These are phyloP conservation scores for Megamerina dolium DNA, from an alignment of 2,888 invertebrate genomes.

Conservation along the genomic window DNA sequence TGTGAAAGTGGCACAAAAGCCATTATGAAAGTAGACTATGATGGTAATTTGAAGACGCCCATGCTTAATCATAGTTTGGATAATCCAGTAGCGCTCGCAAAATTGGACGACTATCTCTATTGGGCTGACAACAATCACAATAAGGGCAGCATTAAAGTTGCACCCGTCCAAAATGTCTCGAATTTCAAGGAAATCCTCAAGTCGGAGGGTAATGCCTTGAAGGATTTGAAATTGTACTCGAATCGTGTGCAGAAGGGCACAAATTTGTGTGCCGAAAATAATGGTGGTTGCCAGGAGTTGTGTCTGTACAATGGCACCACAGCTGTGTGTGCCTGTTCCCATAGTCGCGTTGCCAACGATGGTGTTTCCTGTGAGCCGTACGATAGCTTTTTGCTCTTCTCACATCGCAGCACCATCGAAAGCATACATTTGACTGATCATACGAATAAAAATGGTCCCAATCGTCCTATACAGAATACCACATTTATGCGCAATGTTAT, in stretches of 20 bases:
- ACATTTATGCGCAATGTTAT: conserved; percentile 79
- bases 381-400: conserved; percentile 77
- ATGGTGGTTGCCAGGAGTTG: conserved; percentile 72
- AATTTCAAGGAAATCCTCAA: conserved; percentile 54
- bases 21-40: conserved; percentile 67
- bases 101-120: conserved; percentile 59
- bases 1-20: conserved; percentile 61
- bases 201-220: conserved; percentile 61
- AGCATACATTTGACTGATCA: conserved; percentile 71
- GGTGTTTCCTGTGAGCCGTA: conserved; percentile 65
- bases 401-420: conserved; percentile 73
- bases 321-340: conserved; percentile 74
- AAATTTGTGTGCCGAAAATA: conserved; percentile 60
- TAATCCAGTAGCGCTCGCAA: conserved; percentile 62
- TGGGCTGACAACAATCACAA: conserved; percentile 68
- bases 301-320: conserved; percentile 67
- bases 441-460: conserved; percentile 69
- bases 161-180: conserved; percentile 56
- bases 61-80: conserved; percentile 53
- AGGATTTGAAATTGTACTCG: conserved; percentile 62
- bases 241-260: conserved; percentile 53
- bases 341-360: conserved; percentile 66
- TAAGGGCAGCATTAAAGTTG: conserved; percentile 57
- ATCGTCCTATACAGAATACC: conserved; percentile 64
- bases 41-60: conserved; percentile 56